Evolutionary conservation across 2,888 invertebrate species (phyloP), one percentile per base, ranked within the genome.

Genomic region (Mesorhabditis spiculigera): DNA sequence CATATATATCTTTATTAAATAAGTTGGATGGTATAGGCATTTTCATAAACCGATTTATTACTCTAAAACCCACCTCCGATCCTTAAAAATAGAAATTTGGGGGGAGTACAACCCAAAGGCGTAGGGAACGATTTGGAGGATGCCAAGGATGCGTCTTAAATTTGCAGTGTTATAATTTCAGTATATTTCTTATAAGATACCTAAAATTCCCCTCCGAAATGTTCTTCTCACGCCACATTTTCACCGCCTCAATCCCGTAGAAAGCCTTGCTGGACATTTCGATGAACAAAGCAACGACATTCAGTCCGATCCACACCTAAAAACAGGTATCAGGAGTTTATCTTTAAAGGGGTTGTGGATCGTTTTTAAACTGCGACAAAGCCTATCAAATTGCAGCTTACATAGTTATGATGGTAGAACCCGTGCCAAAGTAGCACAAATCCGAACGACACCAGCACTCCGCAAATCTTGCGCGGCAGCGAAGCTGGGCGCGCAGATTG

Each of bases 341-440:
- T 10, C 13, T 50, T 13, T n/a, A n/a, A 50, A 50, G n/a, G 8
- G 2, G 58, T 50, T 50, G 58, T 50, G n/a, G n/a, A 50, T n/a
- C 8, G n/a, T 50, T 50, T n/a, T 50, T 50, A 50, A n/a, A 13
- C n/a, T n/a, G 8, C 58, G 58, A 50, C n/a, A 50, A 50, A 50
- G 1, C 28, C 28, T 28, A 28, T 28, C 28, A 28, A 28, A 28
- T 28, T 28, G 28, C 3, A 28, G 67, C 80, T 71, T 45, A 83
- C 81, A 65, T 87, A 81, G 64, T 88, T 84, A 71, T 86, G 83
- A 69, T 83, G 82, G 66, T 84, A 82, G 62, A 86, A 85, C 8
- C 88, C 88, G 77, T 88, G 88, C 88, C 88, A 88, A 64, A 86
- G 79, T 64, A 84, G 86, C 13, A 88, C 86, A 73, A 87, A 88